Conservation (phyloP, 1,140 invertebrate species). For the Pseudomyrmex dendroicus region DNA sequence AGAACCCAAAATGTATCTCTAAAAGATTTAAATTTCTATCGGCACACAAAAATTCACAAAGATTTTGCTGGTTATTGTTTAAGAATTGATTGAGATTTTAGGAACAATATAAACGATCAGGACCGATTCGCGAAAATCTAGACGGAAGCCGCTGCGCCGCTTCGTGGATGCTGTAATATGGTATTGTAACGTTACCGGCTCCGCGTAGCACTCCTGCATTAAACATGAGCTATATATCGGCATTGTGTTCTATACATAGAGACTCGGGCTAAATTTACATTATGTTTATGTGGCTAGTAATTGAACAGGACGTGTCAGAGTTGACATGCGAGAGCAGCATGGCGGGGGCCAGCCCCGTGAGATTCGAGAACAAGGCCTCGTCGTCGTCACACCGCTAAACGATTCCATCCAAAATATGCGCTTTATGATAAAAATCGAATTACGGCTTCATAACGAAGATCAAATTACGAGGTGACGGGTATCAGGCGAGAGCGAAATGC, state of each 20-base stretch:
- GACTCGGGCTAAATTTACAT: conserved; percentile 70
- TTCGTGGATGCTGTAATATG: conserved; percentile 67
- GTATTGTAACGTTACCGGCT: conserved; percentile 67
- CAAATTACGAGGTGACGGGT: neutral
- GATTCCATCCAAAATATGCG: conserved; percentile 23
- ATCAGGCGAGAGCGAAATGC: neutral
- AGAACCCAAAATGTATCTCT: neutral
- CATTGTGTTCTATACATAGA: conserved; percentile 66
- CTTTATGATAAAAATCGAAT: conserved; percentile 35
- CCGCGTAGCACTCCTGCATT: conserved; percentile 69
- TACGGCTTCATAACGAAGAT: conserved; percentile 12
- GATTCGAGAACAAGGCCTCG: conserved; percentile 37
- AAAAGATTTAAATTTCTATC: neutral
- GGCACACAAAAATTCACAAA: neutral
- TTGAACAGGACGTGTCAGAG: conserved; percentile 51
- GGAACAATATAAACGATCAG: conserved; percentile 8
- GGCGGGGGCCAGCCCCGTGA: conserved; percentile 29
- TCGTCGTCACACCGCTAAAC: conserved; percentile 14
- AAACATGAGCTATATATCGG: conserved; percentile 74
- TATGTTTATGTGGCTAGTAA: conserved; percentile 70
- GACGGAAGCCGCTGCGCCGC: conserved; percentile 56
- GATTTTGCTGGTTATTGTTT: neutral
- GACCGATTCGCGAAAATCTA: conserved; percentile 59
- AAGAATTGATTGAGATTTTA: conserved; percentile 39
- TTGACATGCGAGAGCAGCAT: conserved; percentile 21